These are phyloP conservation scores for Actinia equina DNA, from an alignment of 64 coral and sea anemone genomes.

Conservation along the genomic window DNA sequence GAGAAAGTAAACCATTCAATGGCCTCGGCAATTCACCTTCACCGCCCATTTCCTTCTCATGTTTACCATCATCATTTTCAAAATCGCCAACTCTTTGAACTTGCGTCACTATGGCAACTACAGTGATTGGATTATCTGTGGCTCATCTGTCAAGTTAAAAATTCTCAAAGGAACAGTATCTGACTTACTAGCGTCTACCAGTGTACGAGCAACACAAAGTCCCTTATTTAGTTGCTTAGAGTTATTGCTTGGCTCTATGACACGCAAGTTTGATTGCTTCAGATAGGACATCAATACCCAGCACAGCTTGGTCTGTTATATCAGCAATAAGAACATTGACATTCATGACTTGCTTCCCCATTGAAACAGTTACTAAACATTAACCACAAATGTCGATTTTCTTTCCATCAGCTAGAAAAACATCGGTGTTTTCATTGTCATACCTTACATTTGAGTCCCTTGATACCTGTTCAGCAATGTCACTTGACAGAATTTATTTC, in stretches of 20 bases:
- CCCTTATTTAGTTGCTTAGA: not conserved
- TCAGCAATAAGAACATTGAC: slow-evolving; percentile 4
- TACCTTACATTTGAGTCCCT: not conserved
- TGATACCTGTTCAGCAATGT: too few relatives aligned
- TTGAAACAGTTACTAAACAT: slow-evolving; percentile 14
- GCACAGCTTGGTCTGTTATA: slow-evolving; percentile 22
- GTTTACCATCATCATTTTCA: not conserved
- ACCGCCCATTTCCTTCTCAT: not conserved
- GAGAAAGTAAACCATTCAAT: not conserved
- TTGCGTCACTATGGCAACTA: slow-evolving; percentile 17
- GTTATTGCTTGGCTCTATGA: not conserved
- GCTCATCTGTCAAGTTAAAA: slow-evolving; percentile 21
- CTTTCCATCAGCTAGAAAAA: not conserved
- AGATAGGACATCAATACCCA: slow-evolving; percentile 19
- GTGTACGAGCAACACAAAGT: slow-evolving; percentile 14
- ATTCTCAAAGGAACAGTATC: not conserved
- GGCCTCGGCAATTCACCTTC: slow-evolving; percentile 15
- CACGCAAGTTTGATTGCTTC: not conserved
- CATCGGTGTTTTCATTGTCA: not conserved
- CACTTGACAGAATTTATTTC: not conserved
- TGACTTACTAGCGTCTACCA: not conserved
- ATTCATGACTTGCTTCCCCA: slow-evolving; percentile 9
- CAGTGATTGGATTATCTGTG: slow-evolving; percentile 14
- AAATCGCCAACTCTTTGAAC: not conserved
- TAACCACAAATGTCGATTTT: slow-evolving; percentile 22